Evolutionary conservation across 2,797 vertebrate species (phyloP), one percentile per base, ranked within the genome.

Genomic region (Enteromius fasciolatus): DNA sequence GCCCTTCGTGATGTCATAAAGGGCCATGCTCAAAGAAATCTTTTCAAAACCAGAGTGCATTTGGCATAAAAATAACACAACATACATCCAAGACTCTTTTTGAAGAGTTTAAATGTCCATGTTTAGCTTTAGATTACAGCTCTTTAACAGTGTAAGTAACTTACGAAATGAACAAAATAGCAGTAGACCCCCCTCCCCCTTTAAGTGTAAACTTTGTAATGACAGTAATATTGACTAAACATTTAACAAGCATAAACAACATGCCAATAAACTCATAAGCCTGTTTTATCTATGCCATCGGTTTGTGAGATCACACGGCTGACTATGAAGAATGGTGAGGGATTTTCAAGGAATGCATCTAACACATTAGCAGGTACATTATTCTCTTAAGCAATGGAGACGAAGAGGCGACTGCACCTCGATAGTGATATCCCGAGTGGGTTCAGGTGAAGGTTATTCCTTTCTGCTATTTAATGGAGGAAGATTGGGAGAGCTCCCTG

Each of bases 401-500:
- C n/a, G 14, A 78, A 36, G 17, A 73, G 41, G 28, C 15, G 25
- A 28, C 14, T 66, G 67, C 69, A 72, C 57, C 82, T 78, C 41
- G 52, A 81, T 69, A 54, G 63, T 31, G 33, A 59, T 69, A 80
- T 82, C 70, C 79, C 76, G 11, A 69, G 48, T 50, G 36, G 48
- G 80, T 81, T 89, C 85, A 82, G 52, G 36, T 81, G 39, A 83
- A 89, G 86, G 86, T 88, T 76, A 86, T 84, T 80, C 52, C 33
- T 70, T 80, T 80, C 48, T 81, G 73, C 59, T 79, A 70, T 36
- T 39, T 85, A 81, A 83, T 76, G 28, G 63, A 78, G 68, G 54
- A 75, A 81, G 84, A 86, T 82, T 76, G 73, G 84, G 77, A 84
- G 75, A 85, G 54, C 59, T 83, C 69, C 57, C 76, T 78, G 76